Evolutionary conservation across 2,797 vertebrate species (phyloP).

Genomic region (Dendrocincla fuliginosa): DNA sequence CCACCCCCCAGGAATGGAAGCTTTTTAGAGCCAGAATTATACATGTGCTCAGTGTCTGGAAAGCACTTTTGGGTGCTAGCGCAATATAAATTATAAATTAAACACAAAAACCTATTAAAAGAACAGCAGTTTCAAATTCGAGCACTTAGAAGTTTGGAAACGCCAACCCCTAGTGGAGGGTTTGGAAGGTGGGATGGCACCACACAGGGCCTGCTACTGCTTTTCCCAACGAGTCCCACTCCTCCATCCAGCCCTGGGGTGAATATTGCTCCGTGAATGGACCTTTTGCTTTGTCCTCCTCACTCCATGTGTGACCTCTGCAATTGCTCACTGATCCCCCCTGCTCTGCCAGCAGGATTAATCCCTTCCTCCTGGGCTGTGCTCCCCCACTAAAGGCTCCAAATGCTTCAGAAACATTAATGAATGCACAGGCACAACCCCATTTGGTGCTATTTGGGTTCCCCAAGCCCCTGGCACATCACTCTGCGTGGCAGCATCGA

Average conservation of each 20-base stretch:
- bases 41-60: background rate
- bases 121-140: background rate
- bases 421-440: background rate
- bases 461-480: background rate
- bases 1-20: background rate
- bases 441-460: accelerated
- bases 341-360: background rate
- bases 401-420: background rate
- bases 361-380: background rate
- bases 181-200: background rate
- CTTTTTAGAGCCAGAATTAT: slow-evolving; percentile 16
- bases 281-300: background rate
- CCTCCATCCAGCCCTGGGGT: background rate
- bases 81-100: slow-evolving; percentile 19
- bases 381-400: background rate
- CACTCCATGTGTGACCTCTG: background rate
- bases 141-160: background rate
- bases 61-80: slow-evolving; percentile 43
- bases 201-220: background rate
- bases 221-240: background rate
- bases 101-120: background rate
- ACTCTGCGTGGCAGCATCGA: accelerated
- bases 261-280: accelerated
- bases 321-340: background rate
- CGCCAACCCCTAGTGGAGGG: background rate